Base-by-base conservation (phyloP, 2,113 vertebrate genomes). In the Xenotilapia longispinis region DNA sequence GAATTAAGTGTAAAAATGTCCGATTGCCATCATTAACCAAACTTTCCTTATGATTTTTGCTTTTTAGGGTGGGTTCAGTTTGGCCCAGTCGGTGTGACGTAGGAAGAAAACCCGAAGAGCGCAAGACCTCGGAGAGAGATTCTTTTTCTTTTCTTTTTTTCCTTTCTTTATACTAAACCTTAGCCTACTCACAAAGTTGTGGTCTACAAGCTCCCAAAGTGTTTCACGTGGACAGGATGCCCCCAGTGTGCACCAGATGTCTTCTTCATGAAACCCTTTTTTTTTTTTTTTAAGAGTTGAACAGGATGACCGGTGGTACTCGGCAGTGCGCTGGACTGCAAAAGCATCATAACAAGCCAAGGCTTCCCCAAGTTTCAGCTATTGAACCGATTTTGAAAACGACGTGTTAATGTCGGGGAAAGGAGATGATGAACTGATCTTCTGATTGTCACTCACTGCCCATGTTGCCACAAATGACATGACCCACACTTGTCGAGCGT, bases 101-200 rank as follows among this genome's bases (percentile, higher is more conserved):
- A 83, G 80, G 21, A 68, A 65, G 84, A 87, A 78, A 87, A 80
- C 85, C 42, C 17, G 54, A 89, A 60, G 84, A 93, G 55, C 42
- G 83, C 82, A 85, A 91, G 83, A 91, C 40, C 82, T 87, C 85
- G 84, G 40, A 84, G 87, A 89, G 82, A 95, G 93, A 94, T 95
- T 95, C 28, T 97, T 97, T 97, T 38, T 38, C 94, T 94, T 97
- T 97, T 97, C 6, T 57, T 96, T 95, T 57, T 96, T 60, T 10
- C 28, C 9, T 60, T 95, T 97, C 33, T 68, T 21, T 38, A 92
- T 95, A 95, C 93, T 88, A 81, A 92, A 92, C 87, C 91, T 82
- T 88, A 86, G 89, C 88, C 91, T 85, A 83, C 89, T 91, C 89
- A 89, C 75, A 88, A 84, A 60, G 75, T 68, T 47, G 42, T 80